A percentile compares a stretch with the other conserved stretches of the same genome.
Conservation (phyloP, 2,113 vertebrate genomes). For the Hipposideros armiger region DNA sequence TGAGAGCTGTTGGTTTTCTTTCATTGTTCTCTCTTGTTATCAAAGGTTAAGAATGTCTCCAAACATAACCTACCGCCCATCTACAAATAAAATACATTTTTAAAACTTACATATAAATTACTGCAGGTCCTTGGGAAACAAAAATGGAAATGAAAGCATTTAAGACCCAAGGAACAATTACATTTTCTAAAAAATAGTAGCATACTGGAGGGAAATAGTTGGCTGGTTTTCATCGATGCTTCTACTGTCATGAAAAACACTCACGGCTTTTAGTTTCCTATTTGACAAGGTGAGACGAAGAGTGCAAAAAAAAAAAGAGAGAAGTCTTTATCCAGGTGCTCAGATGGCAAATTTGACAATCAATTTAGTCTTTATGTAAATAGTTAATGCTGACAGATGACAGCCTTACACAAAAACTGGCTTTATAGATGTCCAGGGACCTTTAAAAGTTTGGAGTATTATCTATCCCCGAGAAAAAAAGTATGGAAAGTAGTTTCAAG, state of each 20-base stretch:
- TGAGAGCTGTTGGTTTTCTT: background rate
- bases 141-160: background rate
- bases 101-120: background rate
- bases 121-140: background rate
- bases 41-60: background rate
- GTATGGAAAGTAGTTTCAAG: conserved; percentile 57
- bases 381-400: conserved; percentile 64
- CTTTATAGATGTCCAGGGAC: conserved; percentile 49
- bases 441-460: conserved; percentile 59
- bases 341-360: conserved; percentile 41
- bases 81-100: background rate
- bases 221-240: background rate
- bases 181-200: background rate
- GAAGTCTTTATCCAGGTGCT: conserved; percentile 40
- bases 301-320: background rate
- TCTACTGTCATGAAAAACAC: background rate
- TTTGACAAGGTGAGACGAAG: conserved; percentile 53
- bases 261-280: background rate
- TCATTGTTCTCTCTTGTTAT: background rate
- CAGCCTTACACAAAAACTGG: conserved; percentile 27
- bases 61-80: background rate
- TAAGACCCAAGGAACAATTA: background rate
- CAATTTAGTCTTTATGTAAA: conserved; percentile 64
- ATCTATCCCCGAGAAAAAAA: conserved; percentile 58
- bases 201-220: background rate